Base-by-base conservation (phyloP, 2,797 vertebrate genomes). In the Catharus ustulatus region DNA sequence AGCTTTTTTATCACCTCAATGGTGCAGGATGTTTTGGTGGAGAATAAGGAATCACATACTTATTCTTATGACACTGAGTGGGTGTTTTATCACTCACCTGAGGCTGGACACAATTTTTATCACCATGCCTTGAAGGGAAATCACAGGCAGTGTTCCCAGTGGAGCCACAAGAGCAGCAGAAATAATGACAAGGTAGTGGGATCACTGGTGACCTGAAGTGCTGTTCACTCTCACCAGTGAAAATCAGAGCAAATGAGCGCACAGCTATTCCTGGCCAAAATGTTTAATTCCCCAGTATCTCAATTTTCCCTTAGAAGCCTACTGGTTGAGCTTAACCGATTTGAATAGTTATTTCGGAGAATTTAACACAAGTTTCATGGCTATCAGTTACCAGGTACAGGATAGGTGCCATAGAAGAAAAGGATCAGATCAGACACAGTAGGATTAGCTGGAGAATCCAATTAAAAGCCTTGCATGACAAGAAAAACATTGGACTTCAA, bases 391-490 rank as follows among this genome's bases (percentile, higher is more conserved):
- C 13, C 36, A 87, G 30, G 8, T 42, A 30, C 8, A 54, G 29
- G 16, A 46, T 1, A 77, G 40, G n/a, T 36, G 27, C 3, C 9
- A 17, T 1, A 49, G 29, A 61, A 86, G 30, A 48, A 38, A 63
- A 75, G 7, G 6, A 13, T 40, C 36, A 74, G 52, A 59, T 34
- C 10, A 67, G 13, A 77, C 11, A 2, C 0, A 0, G 7, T 9
- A 73, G 21, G 6, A 46, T 21, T 46, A 26, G 20, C 36, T 15
- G 42, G 5, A 68, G 10, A 77, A 67, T 38, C 24, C 45, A 75
- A 23, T 18, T 16, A 9, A 80, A 74, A 80, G 4, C 3, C 0
- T 1, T 46, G 11, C 7, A 10, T 3, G 8, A 18, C 15, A 58
- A 57, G 19, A 45, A 85, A 79, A 69, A 57, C 10, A 26, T 1